A percentile compares a stretch with the other conserved stretches of the same genome.
These are phyloP conservation scores for Isotomurus palustris DNA, from an alignment of 2,888 invertebrate genomes.

Conservation along the genomic window DNA sequence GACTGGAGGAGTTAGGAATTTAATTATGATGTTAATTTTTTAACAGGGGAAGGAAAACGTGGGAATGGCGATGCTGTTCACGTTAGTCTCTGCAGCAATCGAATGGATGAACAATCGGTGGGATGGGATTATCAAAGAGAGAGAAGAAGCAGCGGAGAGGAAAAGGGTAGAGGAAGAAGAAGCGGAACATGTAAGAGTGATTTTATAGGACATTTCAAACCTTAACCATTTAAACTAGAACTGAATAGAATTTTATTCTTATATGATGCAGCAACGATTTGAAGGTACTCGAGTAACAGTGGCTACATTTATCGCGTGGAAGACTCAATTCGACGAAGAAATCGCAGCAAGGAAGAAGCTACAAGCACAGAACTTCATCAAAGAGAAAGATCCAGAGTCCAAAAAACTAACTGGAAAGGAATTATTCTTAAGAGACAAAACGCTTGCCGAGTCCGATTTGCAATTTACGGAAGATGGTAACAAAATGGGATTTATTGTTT, in stretches of 20 bases:
- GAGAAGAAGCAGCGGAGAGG: constrained; percentile 63
- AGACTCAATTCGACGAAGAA: constrained; percentile 85
- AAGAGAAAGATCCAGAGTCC: constrained; percentile 62
- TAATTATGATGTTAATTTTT: constrained; percentile 15
- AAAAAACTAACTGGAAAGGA: constrained; percentile 89
- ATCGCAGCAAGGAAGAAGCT: constrained; percentile 62
- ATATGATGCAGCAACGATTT: constrained; percentile 73
- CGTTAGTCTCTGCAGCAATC: constrained; percentile 84
- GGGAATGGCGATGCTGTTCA: constrained; percentile 97
- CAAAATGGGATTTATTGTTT: background rate
- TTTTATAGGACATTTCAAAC: background rate
- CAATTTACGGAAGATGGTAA: constrained; percentile 85
- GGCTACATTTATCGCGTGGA: constrained; percentile 93
- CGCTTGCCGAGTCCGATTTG: constrained; percentile 92
- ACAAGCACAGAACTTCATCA: constrained; percentile 55
- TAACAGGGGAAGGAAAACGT: constrained; percentile 77
- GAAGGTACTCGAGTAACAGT: constrained; percentile 94
- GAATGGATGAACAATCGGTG: constrained; percentile 85
- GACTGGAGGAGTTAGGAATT: background rate
- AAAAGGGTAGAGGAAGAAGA: constrained; percentile 62
- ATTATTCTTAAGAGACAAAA: constrained; percentile 86
- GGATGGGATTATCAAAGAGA: constrained; percentile 68
- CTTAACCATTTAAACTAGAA: background rate
- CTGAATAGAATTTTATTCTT: no score
- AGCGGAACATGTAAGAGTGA: constrained; percentile 67